phyloP scores from a whole-genome alignment of 2,888 invertebrate species.

The Ornithoptera priamus region DNA sequence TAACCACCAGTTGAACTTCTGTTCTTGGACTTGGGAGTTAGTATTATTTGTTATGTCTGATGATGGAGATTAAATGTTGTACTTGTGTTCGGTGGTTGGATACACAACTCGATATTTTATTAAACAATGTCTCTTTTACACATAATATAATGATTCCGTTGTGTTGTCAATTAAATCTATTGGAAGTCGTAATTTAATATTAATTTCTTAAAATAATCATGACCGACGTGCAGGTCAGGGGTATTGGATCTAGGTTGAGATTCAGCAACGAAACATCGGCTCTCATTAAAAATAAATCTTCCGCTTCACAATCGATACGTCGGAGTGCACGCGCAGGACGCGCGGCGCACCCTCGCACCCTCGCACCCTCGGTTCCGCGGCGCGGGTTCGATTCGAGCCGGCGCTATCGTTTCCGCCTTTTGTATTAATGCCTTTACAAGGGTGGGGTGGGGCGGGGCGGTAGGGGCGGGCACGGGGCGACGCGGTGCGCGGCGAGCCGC shows the following conservation, averaged over 20 bases:
- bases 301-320: slow-evolving; percentile 55
- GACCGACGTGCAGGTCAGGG: background rate
- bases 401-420: slow-evolving; percentile 65
- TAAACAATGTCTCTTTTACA: too few relatives aligned
- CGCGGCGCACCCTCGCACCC: slow-evolving; percentile 36
- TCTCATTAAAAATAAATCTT: slow-evolving; percentile 65
- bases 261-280: background rate
- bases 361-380: slow-evolving; percentile 43
- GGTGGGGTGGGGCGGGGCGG: slow-evolving; percentile 47
- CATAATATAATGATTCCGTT: too few relatives aligned
- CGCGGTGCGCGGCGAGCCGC: slow-evolving; percentile 33
- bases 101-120: too few relatives aligned
- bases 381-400: slow-evolving; percentile 55
- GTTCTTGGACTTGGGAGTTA: too few relatives aligned
- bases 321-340: slow-evolving; percentile 23
- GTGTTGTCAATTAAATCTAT: too few relatives aligned
- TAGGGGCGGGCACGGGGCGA: slow-evolving; percentile 40
- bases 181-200: background rate
- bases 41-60: too few relatives aligned
- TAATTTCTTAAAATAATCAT: background rate
- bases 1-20: too few relatives aligned
- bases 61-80: too few relatives aligned
- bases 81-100: too few relatives aligned
- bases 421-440: slow-evolving; percentile 68
- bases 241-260: background rate